phyloP scores from a whole-genome alignment of 2,888 invertebrate genomes.

The Mythimna loreyi region DNA sequence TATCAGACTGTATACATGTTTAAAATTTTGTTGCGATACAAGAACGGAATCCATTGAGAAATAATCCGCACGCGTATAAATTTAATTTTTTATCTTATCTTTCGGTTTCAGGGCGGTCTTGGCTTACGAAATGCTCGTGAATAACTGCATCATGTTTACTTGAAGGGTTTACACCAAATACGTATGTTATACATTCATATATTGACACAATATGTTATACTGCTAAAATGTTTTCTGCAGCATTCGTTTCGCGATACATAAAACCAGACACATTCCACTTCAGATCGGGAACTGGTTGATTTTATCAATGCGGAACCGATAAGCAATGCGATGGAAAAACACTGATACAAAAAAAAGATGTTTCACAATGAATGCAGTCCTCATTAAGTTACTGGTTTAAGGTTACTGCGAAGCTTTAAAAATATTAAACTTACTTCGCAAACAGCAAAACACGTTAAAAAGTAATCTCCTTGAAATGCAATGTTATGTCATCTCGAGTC shows the following conservation, averaged over 20 bases:
- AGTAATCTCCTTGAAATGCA: conserved; percentile 38
- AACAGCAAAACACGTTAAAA: conserved; percentile 36
- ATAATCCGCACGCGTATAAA: conserved; percentile 39
- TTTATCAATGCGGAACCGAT: conserved; percentile 40
- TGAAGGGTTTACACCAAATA: conserved; percentile 4
- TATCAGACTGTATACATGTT: conserved; percentile 48
- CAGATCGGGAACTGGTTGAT: conserved; percentile 30
- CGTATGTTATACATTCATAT: not conserved
- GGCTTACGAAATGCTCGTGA: conserved; percentile 11
- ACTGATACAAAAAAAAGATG: conserved; percentile 12
- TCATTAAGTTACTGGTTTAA: conserved; percentile 8
- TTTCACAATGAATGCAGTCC: conserved; percentile 19
- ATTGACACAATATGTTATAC: not conserved
- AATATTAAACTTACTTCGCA: conserved; percentile 9
- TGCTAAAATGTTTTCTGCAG: conserved; percentile 1
- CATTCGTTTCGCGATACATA: conserved; percentile 3
- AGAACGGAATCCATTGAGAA: conserved; percentile 37
- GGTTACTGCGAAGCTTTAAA: conserved; percentile 6
- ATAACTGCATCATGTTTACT: conserved; percentile 9
- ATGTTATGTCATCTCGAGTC: conserved; percentile 14
- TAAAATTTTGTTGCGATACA: conserved; percentile 42
- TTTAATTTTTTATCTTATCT: conserved; percentile 53
- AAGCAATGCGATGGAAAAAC: conserved; percentile 12
- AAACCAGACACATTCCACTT: conserved; percentile 36
- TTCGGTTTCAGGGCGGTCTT: conserved; percentile 22